Percentiles rank a stretch among this genome's conserved stretches.
These are phyloP conservation scores for Subanguina moxae DNA, from an alignment of 1,140 invertebrate genomes.

Conservation along the genomic window DNA sequence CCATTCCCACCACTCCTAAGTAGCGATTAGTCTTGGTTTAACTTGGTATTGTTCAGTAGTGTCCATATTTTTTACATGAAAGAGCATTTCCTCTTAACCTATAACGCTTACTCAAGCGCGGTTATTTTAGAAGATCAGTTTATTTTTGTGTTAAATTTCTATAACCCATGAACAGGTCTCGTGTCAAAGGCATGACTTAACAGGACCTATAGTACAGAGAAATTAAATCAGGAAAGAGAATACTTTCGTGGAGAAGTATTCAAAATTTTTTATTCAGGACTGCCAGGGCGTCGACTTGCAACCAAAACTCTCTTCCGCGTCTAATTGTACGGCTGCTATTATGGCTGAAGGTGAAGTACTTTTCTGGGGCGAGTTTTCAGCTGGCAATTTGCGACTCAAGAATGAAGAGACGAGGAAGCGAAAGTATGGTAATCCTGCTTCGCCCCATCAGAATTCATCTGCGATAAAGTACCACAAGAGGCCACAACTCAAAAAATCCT, in stretches of 20 bases:
- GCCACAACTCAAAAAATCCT: background rate
- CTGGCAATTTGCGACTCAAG: constrained; percentile 25
- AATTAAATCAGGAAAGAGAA: too few relatives aligned
- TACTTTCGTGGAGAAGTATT: background rate
- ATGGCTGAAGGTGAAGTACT: constrained; percentile 28
- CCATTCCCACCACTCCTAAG: too few relatives aligned
- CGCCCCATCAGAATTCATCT: background rate
- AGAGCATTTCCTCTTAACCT: too few relatives aligned
- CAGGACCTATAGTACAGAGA: too few relatives aligned
- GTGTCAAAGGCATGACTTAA: too few relatives aligned
- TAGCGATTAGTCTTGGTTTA: too few relatives aligned
- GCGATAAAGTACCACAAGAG: background rate
- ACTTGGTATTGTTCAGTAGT: too few relatives aligned
- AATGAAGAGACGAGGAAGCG: constrained; percentile 18
- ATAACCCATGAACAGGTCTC: too few relatives aligned
- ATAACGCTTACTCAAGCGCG: too few relatives aligned
- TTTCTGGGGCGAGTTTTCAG: constrained; percentile 52
- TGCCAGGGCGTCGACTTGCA: background rate
- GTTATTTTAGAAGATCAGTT: too few relatives aligned
- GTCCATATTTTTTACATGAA: too few relatives aligned
- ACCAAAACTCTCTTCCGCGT: constrained; percentile 26
- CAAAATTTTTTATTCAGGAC: background rate
- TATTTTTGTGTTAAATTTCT: too few relatives aligned
- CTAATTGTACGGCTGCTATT: constrained; percentile 42
- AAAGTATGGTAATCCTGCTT: constrained; percentile 5